A percentile compares a stretch with the other conserved stretches of the same genome.
phyloP scores from a whole-genome alignment of 2,888 invertebrate species.

The Nomada fucata region DNA sequence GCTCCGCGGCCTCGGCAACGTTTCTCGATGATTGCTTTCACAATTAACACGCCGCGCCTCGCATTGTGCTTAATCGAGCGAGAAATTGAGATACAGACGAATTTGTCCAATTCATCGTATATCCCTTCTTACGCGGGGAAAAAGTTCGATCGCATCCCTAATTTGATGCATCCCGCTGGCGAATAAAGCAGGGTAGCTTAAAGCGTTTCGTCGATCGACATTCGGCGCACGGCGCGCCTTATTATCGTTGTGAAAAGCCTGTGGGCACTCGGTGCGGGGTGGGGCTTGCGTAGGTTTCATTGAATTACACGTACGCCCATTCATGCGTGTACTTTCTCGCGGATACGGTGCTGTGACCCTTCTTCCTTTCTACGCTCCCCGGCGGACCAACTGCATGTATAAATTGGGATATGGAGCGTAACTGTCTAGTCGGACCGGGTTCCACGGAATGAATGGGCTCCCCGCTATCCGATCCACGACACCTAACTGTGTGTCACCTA shows the following conservation, averaged over 20 bases:
- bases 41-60: constrained; percentile 1
- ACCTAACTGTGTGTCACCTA: constrained; percentile 70
- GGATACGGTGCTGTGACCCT: constrained; percentile 44
- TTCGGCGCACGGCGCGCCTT: constrained; percentile 11
- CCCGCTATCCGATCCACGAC: constrained; percentile 69
- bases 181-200: not conserved
- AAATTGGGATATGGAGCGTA: constrained; percentile 69
- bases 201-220: not conserved
- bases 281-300: constrained; percentile 56
- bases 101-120: not conserved
- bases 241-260: constrained; percentile 21
- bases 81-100: too few relatives aligned
- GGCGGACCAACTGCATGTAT: constrained; percentile 39
- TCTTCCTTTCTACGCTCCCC: constrained; percentile 8
- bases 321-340: constrained; percentile 19
- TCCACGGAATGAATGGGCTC: constrained; percentile 69
- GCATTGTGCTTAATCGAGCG: not conserved
- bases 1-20: too few relatives aligned
- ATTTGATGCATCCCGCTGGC: too few relatives aligned
- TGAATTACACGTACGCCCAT: constrained; percentile 50
- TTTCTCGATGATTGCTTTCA: not conserved
- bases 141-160: not conserved
- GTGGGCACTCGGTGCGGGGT: not conserved
- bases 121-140: not conserved
- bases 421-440: constrained; percentile 70